Base-by-base conservation (phyloP, 64 coral and sea anemone species). In the Hydrozoanthus tunicans region DNA sequence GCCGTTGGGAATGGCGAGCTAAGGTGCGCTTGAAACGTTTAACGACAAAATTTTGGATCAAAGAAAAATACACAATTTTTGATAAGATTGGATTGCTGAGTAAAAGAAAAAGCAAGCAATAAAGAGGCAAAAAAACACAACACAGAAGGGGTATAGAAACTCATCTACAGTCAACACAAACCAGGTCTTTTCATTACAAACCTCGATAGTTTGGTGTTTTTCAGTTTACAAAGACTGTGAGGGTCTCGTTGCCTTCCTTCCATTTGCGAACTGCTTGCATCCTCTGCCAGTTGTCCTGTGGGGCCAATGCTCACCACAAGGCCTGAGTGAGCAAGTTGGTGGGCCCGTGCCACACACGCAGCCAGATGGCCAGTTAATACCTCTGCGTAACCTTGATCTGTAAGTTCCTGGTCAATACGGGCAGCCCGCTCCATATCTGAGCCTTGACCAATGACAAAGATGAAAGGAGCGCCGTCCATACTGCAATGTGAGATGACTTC, bases 381-480 rank as follows among this genome's bases (percentile, higher is more conserved):
- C 71, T 93, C 94, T 15, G 92, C 96, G 20, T 70, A 90, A 53
- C 93, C 81, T 25, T 93, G 86, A 73, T 98, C 89, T 55, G 91
- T 90, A 13, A 98, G 77, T 58, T 98, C 96, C 53, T 81, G 96
- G 84, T 98, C 94, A n/a, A 98, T 80, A 64, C 90, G 92, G 70
- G 95, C 72, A 11, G 96, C 96, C 53, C 96, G 94, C 58, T 95
- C 94, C 79, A 98, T 92, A 67, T 98, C 94, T 1, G 89, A 93
- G 8, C 96, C 93, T 68, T 91, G 91, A 15, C 94, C 96, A 52
- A 95, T 94, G 14, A 83, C 81, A 67, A 94, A 98, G 70, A 94
- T 85, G 58, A 95, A 98, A 5, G 81, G 89, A 59, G 85, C 69
- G 6, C 91, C 94, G 56, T 78, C 76, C 53, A 76, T 82, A 65